Percentiles rank a stretch among this genome's conserved stretches.
These are phyloP conservation scores for Venusia cambrica DNA, from an alignment of 2,888 invertebrate species.

Conservation along the genomic window DNA sequence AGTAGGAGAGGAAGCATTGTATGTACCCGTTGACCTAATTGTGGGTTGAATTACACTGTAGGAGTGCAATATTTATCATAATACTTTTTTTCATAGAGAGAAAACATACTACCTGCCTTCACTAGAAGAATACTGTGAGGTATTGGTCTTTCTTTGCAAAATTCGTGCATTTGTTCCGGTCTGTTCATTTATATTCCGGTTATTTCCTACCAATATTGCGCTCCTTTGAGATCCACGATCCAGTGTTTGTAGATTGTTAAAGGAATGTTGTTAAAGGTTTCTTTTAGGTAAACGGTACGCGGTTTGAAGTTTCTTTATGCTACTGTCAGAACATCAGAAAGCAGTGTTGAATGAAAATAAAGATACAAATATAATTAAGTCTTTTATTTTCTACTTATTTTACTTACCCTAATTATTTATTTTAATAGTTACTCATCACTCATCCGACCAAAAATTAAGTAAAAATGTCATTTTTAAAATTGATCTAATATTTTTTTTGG, in stretches of 20 bases:
- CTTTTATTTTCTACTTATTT: constrained; percentile 12
- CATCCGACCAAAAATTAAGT: no score
- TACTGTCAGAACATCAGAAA: constrained; percentile 1
- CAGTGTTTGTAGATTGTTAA: constrained; percentile 10
- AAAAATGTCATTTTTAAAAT: no score
- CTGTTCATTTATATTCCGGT: no score
- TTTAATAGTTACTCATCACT: no score
- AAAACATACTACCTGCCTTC: no score
- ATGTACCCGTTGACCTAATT: constrained; percentile 13
- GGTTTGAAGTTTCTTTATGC: neutral
- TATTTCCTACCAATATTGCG: constrained; percentile 1
- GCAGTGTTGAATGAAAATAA: constrained; percentile 13
- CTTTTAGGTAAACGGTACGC: constrained; percentile 15
- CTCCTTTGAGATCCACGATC: constrained; percentile 9
- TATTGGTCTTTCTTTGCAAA: no score
- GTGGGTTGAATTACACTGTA: constrained; percentile 15
- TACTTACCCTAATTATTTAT: constrained; percentile 1
- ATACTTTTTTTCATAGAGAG: no score
- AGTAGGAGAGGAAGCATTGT: no score
- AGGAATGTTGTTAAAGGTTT: constrained; percentile 11
- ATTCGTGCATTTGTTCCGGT: no score
- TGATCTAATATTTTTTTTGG: no score
- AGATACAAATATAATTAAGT: constrained; percentile 6
- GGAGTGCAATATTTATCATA: constrained; percentile 4
- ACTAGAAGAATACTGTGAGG: no score